These are phyloP conservation scores for Barnardius zonarius DNA, from an alignment of 2,113 vertebrate genomes.

Conservation along the genomic window DNA sequence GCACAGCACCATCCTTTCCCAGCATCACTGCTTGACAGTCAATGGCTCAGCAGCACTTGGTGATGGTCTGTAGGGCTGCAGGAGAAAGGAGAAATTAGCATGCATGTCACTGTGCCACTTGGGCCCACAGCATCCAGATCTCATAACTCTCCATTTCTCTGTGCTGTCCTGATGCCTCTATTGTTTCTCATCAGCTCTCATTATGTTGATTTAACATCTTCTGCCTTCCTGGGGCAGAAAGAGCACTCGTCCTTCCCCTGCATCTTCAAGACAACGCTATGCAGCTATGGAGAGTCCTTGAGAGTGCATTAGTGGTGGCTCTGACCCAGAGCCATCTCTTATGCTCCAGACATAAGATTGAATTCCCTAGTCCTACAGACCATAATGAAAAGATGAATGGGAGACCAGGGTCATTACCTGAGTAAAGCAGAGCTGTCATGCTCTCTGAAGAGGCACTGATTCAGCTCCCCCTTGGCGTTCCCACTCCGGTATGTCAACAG, in stretches of 20 bases:
- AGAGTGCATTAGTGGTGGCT: conserved; percentile 32
- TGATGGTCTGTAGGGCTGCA: not conserved
- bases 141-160: conserved; percentile 39
- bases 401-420: not conserved
- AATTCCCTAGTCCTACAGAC: not conserved
- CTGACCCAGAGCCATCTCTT: conserved; percentile 22
- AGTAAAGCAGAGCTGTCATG: not conserved
- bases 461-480: not conserved
- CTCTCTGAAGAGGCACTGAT: not conserved
- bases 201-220: conserved; percentile 40
- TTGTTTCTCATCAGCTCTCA: conserved; percentile 61
- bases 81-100: not conserved
- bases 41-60: not conserved
- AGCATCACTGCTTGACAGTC: not conserved
- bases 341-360: not conserved
- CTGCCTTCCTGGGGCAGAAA: conserved; percentile 23
- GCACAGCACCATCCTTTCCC: not conserved
- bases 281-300: conserved; percentile 24
- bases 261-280: not conserved
- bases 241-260: not conserved
- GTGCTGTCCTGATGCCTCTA: not conserved
- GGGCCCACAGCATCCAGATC: not conserved
- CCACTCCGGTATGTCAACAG: not conserved
- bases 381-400: not conserved
- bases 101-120: not conserved